These are phyloP conservation scores for Fundulus diaphanus DNA, from an alignment of 2,797 vertebrate species.

Conservation along the genomic window DNA sequence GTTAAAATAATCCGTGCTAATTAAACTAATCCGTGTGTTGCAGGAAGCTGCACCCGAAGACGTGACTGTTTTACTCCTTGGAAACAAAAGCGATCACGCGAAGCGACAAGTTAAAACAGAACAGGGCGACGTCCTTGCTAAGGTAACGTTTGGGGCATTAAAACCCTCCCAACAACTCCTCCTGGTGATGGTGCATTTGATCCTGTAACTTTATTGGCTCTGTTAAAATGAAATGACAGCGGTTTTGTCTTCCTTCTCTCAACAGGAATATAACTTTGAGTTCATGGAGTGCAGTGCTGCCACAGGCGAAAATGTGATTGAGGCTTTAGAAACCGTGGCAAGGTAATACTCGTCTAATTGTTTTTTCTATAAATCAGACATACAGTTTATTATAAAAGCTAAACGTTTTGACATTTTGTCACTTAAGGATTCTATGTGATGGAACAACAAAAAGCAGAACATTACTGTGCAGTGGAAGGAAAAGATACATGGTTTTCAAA, in stretches of 20 bases:
- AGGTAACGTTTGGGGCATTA: constrained; percentile 71
- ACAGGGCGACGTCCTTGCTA: constrained; percentile 84
- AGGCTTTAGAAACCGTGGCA: constrained; percentile 83
- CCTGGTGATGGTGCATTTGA: neutral
- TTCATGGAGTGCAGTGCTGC: constrained; percentile 94
- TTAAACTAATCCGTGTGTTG: constrained; percentile 24
- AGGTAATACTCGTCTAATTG: constrained; percentile 79
- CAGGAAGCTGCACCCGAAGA: constrained; percentile 84
- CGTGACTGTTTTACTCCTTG: constrained; percentile 85
- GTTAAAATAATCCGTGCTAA: too few relatives aligned
- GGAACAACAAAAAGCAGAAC: neutral
- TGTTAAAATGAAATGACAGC: neutral
- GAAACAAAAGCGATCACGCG: constrained; percentile 89
- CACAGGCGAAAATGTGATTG: constrained; percentile 87
- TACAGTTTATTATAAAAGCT: neutral
- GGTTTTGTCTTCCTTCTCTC: neutral
- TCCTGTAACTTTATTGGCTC: neutral
- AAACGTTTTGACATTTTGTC: neutral
- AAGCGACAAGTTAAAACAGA: constrained; percentile 78
- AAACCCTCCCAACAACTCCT: neutral
- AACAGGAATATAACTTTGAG: constrained; percentile 85
- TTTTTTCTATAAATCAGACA: neutral
- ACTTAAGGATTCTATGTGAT: neutral
- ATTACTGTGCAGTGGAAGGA: neutral
- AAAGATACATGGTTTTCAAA: neutral